Conservation (phyloP, 2,797 vertebrate genomes). For the Paratrypauchen microcephalus region DNA sequence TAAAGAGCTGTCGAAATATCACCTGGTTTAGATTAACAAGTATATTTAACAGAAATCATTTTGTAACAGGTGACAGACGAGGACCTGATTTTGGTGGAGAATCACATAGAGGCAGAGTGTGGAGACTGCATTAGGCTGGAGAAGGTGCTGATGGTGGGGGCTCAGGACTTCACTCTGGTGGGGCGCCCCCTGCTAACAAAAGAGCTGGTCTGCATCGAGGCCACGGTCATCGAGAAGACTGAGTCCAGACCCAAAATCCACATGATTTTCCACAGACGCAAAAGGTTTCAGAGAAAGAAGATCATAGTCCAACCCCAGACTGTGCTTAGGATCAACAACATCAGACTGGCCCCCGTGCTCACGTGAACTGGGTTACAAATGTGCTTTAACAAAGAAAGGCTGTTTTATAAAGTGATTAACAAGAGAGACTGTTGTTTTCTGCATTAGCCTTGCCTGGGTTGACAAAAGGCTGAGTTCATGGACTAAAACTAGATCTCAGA, state of each 20-base stretch:
- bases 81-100: slow-evolving; percentile 89
- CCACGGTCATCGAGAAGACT: slow-evolving; percentile 92
- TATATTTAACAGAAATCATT: too few relatives aligned
- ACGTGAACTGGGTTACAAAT: slow-evolving; percentile 38
- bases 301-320: slow-evolving; percentile 83
- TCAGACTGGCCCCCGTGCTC: slow-evolving; percentile 82
- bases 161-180: slow-evolving; percentile 86
- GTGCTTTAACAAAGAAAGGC: not conserved
- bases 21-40: too few relatives aligned
- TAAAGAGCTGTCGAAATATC: too few relatives aligned
- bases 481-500: not conserved
- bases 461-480: not conserved
- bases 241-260: slow-evolving; percentile 88
- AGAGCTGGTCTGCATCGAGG: slow-evolving; percentile 88
- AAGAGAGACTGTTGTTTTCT: not conserved
- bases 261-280: slow-evolving; percentile 84
- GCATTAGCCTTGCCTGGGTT: not conserved
- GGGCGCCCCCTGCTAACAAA: slow-evolving; percentile 86
- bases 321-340: slow-evolving; percentile 87
- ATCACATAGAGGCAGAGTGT: slow-evolving; percentile 81
- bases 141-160: slow-evolving; percentile 82
- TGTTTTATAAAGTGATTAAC: not conserved
- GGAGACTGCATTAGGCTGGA: slow-evolving; percentile 90
- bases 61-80: slow-evolving; percentile 84
- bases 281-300: slow-evolving; percentile 80